A percentile compares a stretch with the other conserved stretches of the same genome.
These are phyloP conservation scores for Rosalia funebris DNA, from an alignment of 2,888 invertebrate genomes.

Conservation along the genomic window DNA sequence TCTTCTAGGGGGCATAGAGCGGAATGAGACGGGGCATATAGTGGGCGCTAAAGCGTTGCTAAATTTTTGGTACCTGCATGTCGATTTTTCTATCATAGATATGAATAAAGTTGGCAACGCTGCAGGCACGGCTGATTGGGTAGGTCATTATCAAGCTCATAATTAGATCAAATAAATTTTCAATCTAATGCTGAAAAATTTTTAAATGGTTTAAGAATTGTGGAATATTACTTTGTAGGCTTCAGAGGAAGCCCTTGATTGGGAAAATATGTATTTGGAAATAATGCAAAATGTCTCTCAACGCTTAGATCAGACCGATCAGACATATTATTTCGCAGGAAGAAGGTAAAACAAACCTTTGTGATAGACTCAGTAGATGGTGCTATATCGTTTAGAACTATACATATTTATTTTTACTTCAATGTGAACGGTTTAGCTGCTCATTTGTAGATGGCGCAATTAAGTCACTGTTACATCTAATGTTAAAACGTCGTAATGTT, in stretches of 20 bases:
- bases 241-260: slow-evolving; percentile 67
- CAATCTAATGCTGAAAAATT: neutral
- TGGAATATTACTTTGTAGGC: slow-evolving; percentile 57
- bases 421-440: no score
- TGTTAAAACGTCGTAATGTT: no score
- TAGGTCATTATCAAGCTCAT: slow-evolving; percentile 30
- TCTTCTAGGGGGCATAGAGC: slow-evolving; percentile 70
- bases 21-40: slow-evolving; percentile 71
- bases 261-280: slow-evolving; percentile 69
- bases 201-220: neutral
- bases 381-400: neutral
- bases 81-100: slow-evolving; percentile 75
- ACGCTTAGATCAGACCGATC: slow-evolving; percentile 59
- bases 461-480: no score
- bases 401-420: no score
- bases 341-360: slow-evolving; percentile 64
- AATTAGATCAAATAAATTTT: neutral
- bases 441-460: no score
- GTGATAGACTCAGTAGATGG: neutral
- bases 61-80: slow-evolving; percentile 72
- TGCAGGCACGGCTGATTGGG: slow-evolving; percentile 81
- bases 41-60: slow-evolving; percentile 72
- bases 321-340: slow-evolving; percentile 70
- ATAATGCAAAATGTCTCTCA: slow-evolving; percentile 60
- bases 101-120: slow-evolving; percentile 75